Percentiles rank a stretch among this genome's conserved stretches.
phyloP scores from a whole-genome alignment of 2,888 invertebrate genomes.

The Watsonalla binaria region DNA sequence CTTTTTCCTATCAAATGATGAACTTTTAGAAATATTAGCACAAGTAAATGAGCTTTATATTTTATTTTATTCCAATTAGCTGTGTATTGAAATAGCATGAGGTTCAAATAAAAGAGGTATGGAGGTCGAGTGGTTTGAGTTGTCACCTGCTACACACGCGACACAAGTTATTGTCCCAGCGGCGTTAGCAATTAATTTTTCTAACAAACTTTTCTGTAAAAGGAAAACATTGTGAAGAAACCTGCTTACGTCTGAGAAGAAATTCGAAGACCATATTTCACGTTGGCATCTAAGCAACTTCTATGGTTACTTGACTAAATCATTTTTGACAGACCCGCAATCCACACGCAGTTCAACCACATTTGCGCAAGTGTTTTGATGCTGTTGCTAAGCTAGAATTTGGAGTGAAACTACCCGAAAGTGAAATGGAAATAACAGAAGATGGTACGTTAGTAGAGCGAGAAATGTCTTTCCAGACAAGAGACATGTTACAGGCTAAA shows the following conservation, averaged over 20 bases:
- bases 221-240: too few relatives aligned
- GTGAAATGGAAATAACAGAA: slow-evolving; percentile 73
- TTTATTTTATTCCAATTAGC: not conserved
- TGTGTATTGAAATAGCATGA: too few relatives aligned
- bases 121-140: too few relatives aligned
- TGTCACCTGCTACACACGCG: too few relatives aligned
- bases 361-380: slow-evolving; percentile 93
- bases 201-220: too few relatives aligned
- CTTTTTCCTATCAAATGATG: slow-evolving; percentile 94
- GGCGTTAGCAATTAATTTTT: too few relatives aligned
- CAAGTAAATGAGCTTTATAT: slow-evolving; percentile 74
- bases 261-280: too few relatives aligned
- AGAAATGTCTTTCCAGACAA: slow-evolving; percentile 65
- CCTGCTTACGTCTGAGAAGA: too few relatives aligned
- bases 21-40: slow-evolving; percentile 92
- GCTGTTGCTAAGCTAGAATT: slow-evolving; percentile 89
- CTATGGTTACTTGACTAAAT: slow-evolving; percentile 1
- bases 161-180: too few relatives aligned
- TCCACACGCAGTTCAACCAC: slow-evolving; percentile 93
- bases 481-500: slow-evolving; percentile 60
- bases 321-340: slow-evolving; percentile 82
- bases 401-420: slow-evolving; percentile 77
- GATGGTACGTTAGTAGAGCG: slow-evolving; percentile 67
- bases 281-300: not conserved
- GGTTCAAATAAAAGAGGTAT: too few relatives aligned